Base-by-base conservation (phyloP, 1,140 invertebrate species). In the Monochamus saltuarius region DNA sequence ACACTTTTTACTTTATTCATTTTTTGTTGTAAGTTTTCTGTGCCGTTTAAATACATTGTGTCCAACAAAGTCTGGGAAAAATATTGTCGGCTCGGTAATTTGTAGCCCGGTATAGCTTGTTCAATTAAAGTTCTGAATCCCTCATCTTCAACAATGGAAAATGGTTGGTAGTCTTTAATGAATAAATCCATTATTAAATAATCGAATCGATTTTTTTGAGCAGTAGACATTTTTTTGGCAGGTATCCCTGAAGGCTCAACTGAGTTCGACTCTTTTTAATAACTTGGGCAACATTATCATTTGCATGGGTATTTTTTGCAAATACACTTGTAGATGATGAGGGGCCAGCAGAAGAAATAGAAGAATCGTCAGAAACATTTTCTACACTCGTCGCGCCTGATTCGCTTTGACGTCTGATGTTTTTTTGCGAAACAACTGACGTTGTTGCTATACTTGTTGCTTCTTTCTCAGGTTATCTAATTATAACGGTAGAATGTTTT, bases 61-160 rank as follows among this genome's bases (percentile, higher is more conserved):
- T 45, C 38, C 29, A 62, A 16, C 19, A 61, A 19, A 11, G 39
- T 19, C 17, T 17, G 40, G 7, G 54, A 43, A 22, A 61, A 13
- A 16, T 42, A 46, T 56, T 66, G 62, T 14, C 57, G 37, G 34
- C 53, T 59, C 17, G 65, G 67, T 38, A 69, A 51, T 8, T 59
- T 39, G 38, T 67, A 71, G 2, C 67, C 65, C 36, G 67, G 64
- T 29, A 69, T 19, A 14, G 47, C 60, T 29, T 53, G 22, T 11
- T 67, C 57, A 50, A 69, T 69, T 29, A 43, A 29, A 29, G 22
- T 22, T 39, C 40, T 50, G 51, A 70, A 70, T 3, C 56, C 64
- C 35, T 59, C 16, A 42, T 67, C 67, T 47, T 69, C 62, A 8
- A 71, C 67, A 16, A 67, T 42, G 13, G 65, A 63, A 57, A 71